phyloP scores from a whole-genome alignment of 2,888 invertebrate genomes.

The Cataglyphis albicans region DNA sequence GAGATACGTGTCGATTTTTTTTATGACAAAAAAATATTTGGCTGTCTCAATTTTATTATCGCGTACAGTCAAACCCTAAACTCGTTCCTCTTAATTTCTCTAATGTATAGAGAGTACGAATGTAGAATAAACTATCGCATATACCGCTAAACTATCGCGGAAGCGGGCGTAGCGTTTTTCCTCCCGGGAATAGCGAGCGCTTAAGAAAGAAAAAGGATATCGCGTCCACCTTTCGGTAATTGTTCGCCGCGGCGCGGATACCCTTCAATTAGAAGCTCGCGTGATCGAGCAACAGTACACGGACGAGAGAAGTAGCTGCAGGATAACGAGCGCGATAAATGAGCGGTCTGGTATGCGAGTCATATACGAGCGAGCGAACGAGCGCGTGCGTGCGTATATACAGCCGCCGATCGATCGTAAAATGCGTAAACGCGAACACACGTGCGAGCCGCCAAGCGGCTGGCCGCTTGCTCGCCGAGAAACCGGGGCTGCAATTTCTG shows the following conservation, averaged over 20 bases:
- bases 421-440: slow-evolving; percentile 62
- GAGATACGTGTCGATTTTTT: not conserved
- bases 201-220: not conserved
- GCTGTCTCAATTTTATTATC: slow-evolving; percentile 15
- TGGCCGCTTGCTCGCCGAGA: slow-evolving; percentile 62
- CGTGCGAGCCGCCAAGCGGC: slow-evolving; percentile 44
- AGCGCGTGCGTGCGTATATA: slow-evolving; percentile 31
- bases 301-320: not conserved
- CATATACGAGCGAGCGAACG: slow-evolving; percentile 17
- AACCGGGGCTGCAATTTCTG: slow-evolving; percentile 80
- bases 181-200: not conserved
- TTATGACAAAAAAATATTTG: not conserved
- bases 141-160: slow-evolving; percentile 20
- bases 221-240: slow-evolving; percentile 28
- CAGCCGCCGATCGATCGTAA: slow-evolving; percentile 58
- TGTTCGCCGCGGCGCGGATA: slow-evolving; percentile 2
- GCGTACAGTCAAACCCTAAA: not conserved
- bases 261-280: slow-evolving; percentile 30
- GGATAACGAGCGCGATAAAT: slow-evolving; percentile 40
- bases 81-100: slow-evolving; percentile 5
- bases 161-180: not conserved
- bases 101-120: not conserved
- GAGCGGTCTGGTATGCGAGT: slow-evolving; percentile 58
- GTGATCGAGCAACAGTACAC: slow-evolving; percentile 50
- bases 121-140: not conserved